Conservation (phyloP, 2,888 invertebrate species). For the Crioceris asparagi region DNA sequence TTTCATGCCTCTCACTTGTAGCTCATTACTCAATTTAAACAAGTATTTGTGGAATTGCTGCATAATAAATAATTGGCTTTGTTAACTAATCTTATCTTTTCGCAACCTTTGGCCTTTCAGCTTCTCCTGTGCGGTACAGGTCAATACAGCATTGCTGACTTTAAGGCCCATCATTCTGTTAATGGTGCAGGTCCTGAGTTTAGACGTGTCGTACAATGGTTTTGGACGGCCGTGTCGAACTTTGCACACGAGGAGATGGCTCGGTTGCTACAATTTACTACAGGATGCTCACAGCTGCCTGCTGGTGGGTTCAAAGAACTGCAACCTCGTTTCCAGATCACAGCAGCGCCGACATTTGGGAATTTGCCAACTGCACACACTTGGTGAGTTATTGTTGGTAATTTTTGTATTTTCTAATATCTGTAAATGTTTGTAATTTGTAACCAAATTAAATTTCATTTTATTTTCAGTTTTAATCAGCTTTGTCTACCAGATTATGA, state of each 20-base stretch:
- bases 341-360: slow-evolving; percentile 80
- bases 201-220: slow-evolving; percentile 77
- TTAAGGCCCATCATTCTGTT: slow-evolving; percentile 79
- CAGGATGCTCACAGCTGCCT: slow-evolving; percentile 85
- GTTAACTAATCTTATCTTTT: slow-evolving; percentile 24
- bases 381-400: no score
- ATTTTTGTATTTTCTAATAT: no score
- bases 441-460: slow-evolving; percentile 1
- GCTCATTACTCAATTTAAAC: no score
- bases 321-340: slow-evolving; percentile 85
- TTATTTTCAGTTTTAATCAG: slow-evolving; percentile 72
- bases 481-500: slow-evolving; percentile 92
- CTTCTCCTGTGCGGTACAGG: slow-evolving; percentile 86
- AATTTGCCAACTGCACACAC: slow-evolving; percentile 91
- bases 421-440: neutral
- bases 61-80: no score
- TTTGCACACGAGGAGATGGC: slow-evolving; percentile 91
- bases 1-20: no score
- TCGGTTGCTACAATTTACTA: slow-evolving; percentile 81
- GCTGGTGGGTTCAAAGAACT: slow-evolving; percentile 84
- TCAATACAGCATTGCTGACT: slow-evolving; percentile 82
- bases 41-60: no score
- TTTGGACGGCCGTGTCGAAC: slow-evolving; percentile 82
- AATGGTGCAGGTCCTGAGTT: slow-evolving; percentile 75
- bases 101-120: slow-evolving; percentile 43